phyloP scores from a whole-genome alignment of 2,888 invertebrate species.

The Nemotelus pantherinus region DNA sequence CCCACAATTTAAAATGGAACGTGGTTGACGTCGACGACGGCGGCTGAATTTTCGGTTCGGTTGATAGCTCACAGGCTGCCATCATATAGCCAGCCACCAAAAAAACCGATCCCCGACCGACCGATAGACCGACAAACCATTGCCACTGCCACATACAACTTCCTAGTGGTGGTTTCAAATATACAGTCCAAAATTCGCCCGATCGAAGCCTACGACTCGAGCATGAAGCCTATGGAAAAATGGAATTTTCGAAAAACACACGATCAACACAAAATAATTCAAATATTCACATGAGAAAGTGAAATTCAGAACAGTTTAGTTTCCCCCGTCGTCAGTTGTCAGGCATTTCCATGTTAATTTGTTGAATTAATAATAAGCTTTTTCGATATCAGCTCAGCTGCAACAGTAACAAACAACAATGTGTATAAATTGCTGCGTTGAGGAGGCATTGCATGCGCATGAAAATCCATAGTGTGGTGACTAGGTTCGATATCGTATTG shows the following conservation, averaged over 20 bases:
- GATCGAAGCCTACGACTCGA: neutral
- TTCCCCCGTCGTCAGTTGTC: neutral
- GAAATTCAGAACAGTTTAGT: conserved; percentile 16
- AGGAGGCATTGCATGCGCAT: too few species aligned
- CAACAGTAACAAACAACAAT: too few species aligned
- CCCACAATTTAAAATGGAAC: neutral
- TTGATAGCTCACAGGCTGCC: conserved; percentile 25
- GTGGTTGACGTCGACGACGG: too few species aligned
- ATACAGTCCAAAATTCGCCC: neutral
- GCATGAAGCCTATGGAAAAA: too few species aligned
- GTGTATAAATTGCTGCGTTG: too few species aligned
- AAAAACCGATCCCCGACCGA: too few species aligned
- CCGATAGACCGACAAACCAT: neutral
- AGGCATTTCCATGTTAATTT: conserved; percentile 28
- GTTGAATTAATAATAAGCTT: conserved; percentile 20
- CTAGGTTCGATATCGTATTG: too few species aligned
- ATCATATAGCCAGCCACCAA: neutral
- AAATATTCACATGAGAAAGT: conserved; percentile 18
- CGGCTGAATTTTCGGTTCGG: neutral
- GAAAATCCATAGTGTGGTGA: too few species aligned
- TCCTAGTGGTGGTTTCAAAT: conserved; percentile 8
- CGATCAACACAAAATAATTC: neutral
- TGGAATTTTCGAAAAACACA: too few species aligned
- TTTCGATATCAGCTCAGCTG: neutral
- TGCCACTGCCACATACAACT: neutral